These are phyloP conservation scores for Salvator merianae DNA, from an alignment of 2,113 vertebrate species.

Conservation along the genomic window DNA sequence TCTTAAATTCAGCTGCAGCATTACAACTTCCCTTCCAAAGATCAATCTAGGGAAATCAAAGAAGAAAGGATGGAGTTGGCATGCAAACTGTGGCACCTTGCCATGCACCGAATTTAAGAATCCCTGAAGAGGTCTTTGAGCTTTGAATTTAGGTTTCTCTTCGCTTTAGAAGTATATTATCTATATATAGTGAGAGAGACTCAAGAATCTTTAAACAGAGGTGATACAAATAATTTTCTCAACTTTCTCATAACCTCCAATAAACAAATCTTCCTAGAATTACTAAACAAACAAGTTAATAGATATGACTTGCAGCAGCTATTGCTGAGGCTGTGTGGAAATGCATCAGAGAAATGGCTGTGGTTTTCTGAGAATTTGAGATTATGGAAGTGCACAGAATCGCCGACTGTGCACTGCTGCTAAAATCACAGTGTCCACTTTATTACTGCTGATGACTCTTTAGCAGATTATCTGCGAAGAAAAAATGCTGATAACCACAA, in stretches of 20 bases:
- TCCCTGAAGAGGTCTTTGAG: background rate
- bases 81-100: background rate
- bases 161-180: background rate
- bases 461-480: background rate
- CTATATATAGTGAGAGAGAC: background rate
- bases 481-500: constrained; percentile 18
- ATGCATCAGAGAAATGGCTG: background rate
- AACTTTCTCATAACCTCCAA: background rate
- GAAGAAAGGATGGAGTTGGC: background rate
- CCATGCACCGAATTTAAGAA: background rate
- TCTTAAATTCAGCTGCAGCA: too few species aligned
- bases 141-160: background rate
- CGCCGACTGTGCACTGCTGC: constrained; percentile 5
- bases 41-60: background rate
- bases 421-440: constrained; percentile 21
- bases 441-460: constrained; percentile 8
- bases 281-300: constrained; percentile 53
- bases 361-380: constrained; percentile 5
- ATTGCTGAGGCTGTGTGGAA: constrained; percentile 54
- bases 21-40: background rate
- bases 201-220: background rate
- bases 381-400: constrained; percentile 39
- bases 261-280: background rate
- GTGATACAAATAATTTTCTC: background rate
- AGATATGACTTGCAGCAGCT: constrained; percentile 54